Evolutionary conservation across 2,113 vertebrate genomes (phyloP), one percentile per base, ranked within the genome.

Genomic region (Callipepla squamata): DNA sequence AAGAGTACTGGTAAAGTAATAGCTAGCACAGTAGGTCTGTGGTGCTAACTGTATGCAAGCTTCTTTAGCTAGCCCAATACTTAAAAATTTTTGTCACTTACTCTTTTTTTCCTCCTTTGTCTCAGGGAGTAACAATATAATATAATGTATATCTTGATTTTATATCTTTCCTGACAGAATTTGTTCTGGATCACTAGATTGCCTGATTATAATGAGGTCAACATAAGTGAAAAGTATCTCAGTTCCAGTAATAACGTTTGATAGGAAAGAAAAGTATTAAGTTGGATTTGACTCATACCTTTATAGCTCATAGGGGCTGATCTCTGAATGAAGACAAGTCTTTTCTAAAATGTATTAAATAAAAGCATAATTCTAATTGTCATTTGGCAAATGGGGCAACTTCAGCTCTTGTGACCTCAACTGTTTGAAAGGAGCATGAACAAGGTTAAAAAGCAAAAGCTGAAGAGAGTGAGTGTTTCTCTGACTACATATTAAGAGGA

Each of bases 181-280:
- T 92, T 92, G 32, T 91, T 82, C 44, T 80, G 76, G 69, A 79
- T 83, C 75, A 67, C 65, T 89, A 30, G 30, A 84, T 85, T 92
- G 26, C 50, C 58, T 88, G 62, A 79, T 78, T 67, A 66, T 75
- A 44, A 77, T 57, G 77, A 11, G 44, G 32, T 90, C 22, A 55
- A 58, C 36, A 61, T 81, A 78, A 76, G 20, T 74, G 42, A 66
- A 55, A 87, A 76, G 13, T 78, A 28, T 47, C 51, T 86, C 53
- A 58, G 22, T 53, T 69, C 50, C 5, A 45, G 20, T 82, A 89
- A 67, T 40, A 45, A 82, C 93, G 44, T 17, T 59, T 9, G 77
- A 34, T 38, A 67, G 21, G 42, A 59, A 75, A 61, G 38, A 87
- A 50, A 61, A 26, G 25, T 85, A 18, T 40, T 62, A 36, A 44